Conservation (phyloP, 64 coral and sea anemone genomes). For the Dendronephthya gigantea region DNA sequence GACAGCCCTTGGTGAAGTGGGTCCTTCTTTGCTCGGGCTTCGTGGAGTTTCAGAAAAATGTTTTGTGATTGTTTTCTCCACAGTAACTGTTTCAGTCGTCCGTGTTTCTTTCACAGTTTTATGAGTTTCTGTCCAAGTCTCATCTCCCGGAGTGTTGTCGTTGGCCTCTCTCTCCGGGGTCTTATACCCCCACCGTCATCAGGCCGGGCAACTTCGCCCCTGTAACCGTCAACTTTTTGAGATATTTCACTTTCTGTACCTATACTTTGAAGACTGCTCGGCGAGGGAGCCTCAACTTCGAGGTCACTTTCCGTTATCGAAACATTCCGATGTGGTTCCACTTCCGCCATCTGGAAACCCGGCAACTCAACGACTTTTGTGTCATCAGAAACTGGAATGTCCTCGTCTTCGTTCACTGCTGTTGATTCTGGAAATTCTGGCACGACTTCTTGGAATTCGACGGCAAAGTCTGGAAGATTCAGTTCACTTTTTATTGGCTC, state of each 20-base stretch:
- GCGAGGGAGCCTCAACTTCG: not conserved
- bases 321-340: not conserved
- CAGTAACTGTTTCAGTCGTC: not conserved
- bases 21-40: not conserved
- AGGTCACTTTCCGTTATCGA: not conserved
- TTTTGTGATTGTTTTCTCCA: not conserved
- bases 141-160: not conserved
- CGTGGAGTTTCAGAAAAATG: not conserved
- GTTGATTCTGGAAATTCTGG: conserved; percentile 3
- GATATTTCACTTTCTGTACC: not conserved
- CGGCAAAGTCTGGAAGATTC: not conserved
- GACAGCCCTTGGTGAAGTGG: not conserved
- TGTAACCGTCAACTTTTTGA: no score
- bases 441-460: conserved; percentile 1
- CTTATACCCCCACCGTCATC: not conserved
- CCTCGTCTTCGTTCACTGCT: not conserved
- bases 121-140: not conserved
- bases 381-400: not conserved
- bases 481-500: not conserved
- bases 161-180: not conserved
- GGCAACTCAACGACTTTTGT: not conserved
- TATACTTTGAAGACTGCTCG: not conserved
- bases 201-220: no score
- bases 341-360: not conserved
- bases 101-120: not conserved